Evolutionary conservation across 2,113 vertebrate species (phyloP).

Genomic region (Nibea coibor): DNA sequence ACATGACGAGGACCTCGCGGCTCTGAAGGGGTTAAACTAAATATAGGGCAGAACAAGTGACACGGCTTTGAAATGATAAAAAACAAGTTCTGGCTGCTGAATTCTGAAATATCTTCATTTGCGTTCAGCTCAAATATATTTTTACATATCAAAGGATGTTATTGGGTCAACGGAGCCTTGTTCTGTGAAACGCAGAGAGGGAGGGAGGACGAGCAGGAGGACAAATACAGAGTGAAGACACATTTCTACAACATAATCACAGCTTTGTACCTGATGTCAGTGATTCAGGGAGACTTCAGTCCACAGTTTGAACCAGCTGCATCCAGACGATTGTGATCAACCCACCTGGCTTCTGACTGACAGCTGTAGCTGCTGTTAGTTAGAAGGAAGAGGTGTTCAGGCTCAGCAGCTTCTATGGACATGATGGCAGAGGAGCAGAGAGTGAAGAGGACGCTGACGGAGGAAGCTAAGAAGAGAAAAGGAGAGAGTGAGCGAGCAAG

Average conservation of each 20-base stretch:
- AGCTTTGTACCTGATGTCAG: conserved; percentile 1
- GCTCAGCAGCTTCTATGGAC: too few species aligned
- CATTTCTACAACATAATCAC: neutral
- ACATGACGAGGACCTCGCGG: too few species aligned
- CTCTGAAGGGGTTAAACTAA: too few species aligned
- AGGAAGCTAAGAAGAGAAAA: too few species aligned
- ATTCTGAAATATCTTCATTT: conserved; percentile 48
- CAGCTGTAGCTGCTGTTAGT: too few species aligned
- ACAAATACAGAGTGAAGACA: neutral
- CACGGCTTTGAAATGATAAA: conserved; percentile 43
- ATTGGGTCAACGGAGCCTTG: conserved; percentile 23
- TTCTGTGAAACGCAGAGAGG: neutral
- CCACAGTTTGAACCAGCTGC: neutral
- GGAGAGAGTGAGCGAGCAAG: too few species aligned
- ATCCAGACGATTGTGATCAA: too few species aligned
- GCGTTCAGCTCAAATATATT: conserved; percentile 3
- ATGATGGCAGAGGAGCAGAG: too few species aligned
- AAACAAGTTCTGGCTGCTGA: conserved; percentile 12
- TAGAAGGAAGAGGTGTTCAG: too few species aligned
- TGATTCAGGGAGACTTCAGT: too few species aligned
- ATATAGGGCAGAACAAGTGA: conserved; percentile 1
- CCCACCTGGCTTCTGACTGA: too few species aligned
- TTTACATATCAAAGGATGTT: conserved; percentile 39
- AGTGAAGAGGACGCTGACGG: too few species aligned
- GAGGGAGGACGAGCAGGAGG: neutral